Evolutionary conservation across 2,113 vertebrate species (phyloP), one percentile per base, ranked within the genome.

Genomic region (Oreochromis tanganicae): DNA sequence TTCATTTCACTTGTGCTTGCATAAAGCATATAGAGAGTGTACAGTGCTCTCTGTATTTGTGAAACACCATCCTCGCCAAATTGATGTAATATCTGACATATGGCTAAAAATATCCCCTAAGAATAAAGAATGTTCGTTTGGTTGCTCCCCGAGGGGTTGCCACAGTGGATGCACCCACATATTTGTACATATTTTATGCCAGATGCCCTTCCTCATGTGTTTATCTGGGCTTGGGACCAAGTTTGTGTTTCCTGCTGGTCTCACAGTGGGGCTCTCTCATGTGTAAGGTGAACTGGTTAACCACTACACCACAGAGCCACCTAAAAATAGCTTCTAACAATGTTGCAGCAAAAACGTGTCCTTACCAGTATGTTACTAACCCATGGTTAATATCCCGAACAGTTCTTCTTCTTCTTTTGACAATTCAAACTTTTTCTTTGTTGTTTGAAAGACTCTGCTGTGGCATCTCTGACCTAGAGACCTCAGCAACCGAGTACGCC

Each of bases 381-480:
- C 63, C 63, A 19, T 12, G 9, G 34, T 68, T 66, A 68, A 68
- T 13, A 68, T 13, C 4, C 19, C 21, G 34, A 68, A 21, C 61
- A 38, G 34, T 14, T 43, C 32, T 32, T 32, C 32, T 59, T 29
- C 56, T 66, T 11, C 0, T 57, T 14, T 57, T 56, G 21, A 21
- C 21, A 57, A 32, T 19, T 36, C 29, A 5, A 36, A 34, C 7
- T 43, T 43, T 43, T 73, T 46, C 11, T 71, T 56, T 71, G 66
- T 71, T 71, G 29, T 34, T 63, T 6, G 59, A 63, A 63, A 34
- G 0, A 43, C 82, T 87, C 89, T 38, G 10, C 88, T 85, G 68
- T 90, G 48, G 75, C 24, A 86, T 57, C 68, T 87, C 81, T 75
- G 41, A 94, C 83, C 83, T 82, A 3, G 36, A 87, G 34, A 55